Base-by-base conservation (phyloP, 2,888 invertebrate species). In the Eupeodes luniger region DNA sequence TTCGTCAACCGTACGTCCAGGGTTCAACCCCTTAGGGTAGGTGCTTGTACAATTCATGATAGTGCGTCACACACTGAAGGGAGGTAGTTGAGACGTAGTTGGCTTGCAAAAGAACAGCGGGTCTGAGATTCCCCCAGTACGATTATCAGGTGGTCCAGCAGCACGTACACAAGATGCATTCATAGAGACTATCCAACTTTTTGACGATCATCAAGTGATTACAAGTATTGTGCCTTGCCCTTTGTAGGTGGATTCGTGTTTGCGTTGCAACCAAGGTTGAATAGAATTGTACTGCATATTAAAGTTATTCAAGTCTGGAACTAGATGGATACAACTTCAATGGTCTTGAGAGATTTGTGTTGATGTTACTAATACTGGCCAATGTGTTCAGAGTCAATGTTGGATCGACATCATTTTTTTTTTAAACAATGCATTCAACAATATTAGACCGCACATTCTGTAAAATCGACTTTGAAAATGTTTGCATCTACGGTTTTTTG, bases 121-220 rank as follows among this genome's bases (percentile, higher is more conserved):
- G 99, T 0, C 99, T 99, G 72, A 99, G 95, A 93, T 99, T 99
- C 99, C 99, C 99, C 99, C 99, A 99, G 94, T 99, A 99, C n/a
- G 98, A 98, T 0, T 99, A 99, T 90, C 99, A 99, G 34, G 98
- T 97, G 5, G 99, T 99, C 7, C 98, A 98, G 93, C 99, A 99
- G 94, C 99, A 99, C 61, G 99, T 99, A 92, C 99, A 99, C 76
- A 99, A 94, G 90, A 99, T 99, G 93, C 99, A 99, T 94, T 99
- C 99, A 92, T 99, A 99, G 44, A 99, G 95, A 76, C 99, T 99
- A 94, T 99, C 99, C 92, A 99, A 94, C 93, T 27, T 98, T 98
- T 81, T 96, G 96, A 85, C 99, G 96, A 94, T 99, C 99, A 76
- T 97, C 96, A 0, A 97, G 96, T 91, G 97, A 97, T 93, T 99